A percentile compares a stretch with the other conserved stretches of the same genome.
These are phyloP conservation scores for Drosophila koepferae DNA, from an alignment of 2,888 invertebrate genomes.

Conservation along the genomic window DNA sequence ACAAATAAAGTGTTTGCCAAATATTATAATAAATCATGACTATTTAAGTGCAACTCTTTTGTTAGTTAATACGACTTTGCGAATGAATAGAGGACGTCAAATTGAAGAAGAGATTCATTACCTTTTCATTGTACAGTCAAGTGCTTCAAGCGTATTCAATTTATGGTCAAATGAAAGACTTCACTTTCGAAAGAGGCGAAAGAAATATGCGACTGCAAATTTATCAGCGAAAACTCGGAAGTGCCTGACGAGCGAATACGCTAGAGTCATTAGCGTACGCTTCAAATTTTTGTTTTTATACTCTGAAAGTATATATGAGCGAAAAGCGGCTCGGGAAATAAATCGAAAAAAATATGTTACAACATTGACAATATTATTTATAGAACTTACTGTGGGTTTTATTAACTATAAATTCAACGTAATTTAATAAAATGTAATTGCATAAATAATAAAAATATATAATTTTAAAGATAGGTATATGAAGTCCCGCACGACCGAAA, in stretches of 20 bases:
- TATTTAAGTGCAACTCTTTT: neutral
- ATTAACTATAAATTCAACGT: too few relatives aligned
- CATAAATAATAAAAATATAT: too few relatives aligned
- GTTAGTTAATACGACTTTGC: neutral
- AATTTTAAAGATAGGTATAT: too few relatives aligned
- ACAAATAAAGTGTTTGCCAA: constrained; percentile 2
- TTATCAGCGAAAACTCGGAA: neutral
- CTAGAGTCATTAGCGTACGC: neutral
- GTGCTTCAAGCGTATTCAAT: constrained; percentile 41
- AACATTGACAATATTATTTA: too few relatives aligned
- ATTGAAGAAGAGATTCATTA: constrained; percentile 55
- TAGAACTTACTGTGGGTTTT: too few relatives aligned
- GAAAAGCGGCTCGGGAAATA: too few relatives aligned
- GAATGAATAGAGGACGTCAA: neutral
- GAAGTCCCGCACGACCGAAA: too few relatives aligned
- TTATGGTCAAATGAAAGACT: constrained; percentile 36
- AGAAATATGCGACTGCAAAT: neutral
- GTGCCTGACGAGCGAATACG: neutral
- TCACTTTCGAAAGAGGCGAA: constrained; percentile 53
- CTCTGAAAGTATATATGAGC: too few relatives aligned
- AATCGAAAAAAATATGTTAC: too few relatives aligned
- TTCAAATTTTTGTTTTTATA: neutral
- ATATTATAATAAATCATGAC: neutral
- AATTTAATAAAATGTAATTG: too few relatives aligned
- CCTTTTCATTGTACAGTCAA: constrained; percentile 16